Conservation (phyloP, 2,113 vertebrate species). For the Piliocolobus tephrosceles region DNA sequence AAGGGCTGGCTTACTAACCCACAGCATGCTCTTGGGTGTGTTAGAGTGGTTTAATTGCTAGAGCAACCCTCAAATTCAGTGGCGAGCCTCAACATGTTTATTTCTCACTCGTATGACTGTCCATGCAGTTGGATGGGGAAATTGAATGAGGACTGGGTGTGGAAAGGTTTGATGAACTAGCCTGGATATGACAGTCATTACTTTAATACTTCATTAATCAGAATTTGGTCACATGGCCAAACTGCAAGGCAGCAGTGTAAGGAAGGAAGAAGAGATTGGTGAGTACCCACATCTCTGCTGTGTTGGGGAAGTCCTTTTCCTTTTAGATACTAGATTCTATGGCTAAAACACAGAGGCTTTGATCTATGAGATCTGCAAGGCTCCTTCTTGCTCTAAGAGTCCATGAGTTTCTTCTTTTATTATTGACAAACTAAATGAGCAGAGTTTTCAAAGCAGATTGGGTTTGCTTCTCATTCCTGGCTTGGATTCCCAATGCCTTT, state of each 20-base stretch:
- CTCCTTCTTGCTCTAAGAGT: neutral
- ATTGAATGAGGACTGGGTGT: neutral
- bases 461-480: neutral
- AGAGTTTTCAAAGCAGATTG: neutral
- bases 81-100: neutral
- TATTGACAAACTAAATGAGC: neutral
- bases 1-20: neutral
- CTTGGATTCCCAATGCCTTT: neutral
- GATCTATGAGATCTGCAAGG: neutral
- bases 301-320: neutral
- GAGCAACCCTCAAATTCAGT: neutral
- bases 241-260: neutral
- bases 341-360: neutral
- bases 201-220: neutral
- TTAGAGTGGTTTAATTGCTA: neutral
- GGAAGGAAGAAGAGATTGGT: neutral
- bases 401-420: neutral
- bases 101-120: neutral
- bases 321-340: neutral
- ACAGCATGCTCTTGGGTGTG: neutral
- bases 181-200: neutral
- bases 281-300: neutral
- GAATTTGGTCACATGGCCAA: neutral
- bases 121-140: neutral
- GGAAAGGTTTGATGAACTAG: neutral